Conservation (phyloP, 2,113 vertebrate genomes). For the Syngnathus floridae region DNA sequence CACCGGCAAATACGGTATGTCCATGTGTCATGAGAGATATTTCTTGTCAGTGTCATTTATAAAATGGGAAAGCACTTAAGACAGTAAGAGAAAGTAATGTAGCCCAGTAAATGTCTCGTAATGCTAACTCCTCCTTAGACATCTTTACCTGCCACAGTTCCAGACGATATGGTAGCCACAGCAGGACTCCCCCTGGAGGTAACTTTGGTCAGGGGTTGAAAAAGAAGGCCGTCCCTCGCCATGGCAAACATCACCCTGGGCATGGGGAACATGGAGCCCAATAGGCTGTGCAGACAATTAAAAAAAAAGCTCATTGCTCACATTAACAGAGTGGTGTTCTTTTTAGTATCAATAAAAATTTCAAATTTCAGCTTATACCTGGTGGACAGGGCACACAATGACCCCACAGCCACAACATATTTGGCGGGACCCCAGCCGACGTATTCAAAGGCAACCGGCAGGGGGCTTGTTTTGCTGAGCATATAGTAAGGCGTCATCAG, state of each 20-base stretch:
- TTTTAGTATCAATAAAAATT: neutral
- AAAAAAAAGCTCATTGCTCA: neutral
- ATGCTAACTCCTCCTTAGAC: neutral
- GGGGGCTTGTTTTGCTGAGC: constrained; percentile 71
- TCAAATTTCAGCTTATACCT: constrained; percentile 51
- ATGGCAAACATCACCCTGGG: constrained; percentile 85
- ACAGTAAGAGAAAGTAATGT: neutral
- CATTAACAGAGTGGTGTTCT: too few relatives aligned
- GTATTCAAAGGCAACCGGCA: constrained; percentile 76
- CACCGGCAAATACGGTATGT: too few relatives aligned
- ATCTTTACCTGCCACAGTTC: constrained; percentile 73
- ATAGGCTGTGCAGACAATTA: constrained; percentile 64
- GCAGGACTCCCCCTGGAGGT: constrained; percentile 74
- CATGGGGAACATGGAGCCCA: constrained; percentile 86
- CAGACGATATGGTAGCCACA: constrained; percentile 75
- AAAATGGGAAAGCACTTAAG: neutral
- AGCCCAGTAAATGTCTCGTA: neutral
- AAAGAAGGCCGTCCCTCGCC: constrained; percentile 81
- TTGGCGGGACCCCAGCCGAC: constrained; percentile 76
- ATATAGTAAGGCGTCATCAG: constrained; percentile 85
- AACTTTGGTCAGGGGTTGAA: constrained; percentile 71
- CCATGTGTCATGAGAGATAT: neutral
- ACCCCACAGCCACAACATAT: constrained; percentile 71
- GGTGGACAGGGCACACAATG: constrained; percentile 74
- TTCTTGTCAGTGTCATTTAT: neutral